Percentiles rank a stretch among this genome's conserved stretches.
phyloP scores from a whole-genome alignment of 30 jellyfish, hydroid and myxozoan genomes.

The Sanderia malayensis region DNA sequence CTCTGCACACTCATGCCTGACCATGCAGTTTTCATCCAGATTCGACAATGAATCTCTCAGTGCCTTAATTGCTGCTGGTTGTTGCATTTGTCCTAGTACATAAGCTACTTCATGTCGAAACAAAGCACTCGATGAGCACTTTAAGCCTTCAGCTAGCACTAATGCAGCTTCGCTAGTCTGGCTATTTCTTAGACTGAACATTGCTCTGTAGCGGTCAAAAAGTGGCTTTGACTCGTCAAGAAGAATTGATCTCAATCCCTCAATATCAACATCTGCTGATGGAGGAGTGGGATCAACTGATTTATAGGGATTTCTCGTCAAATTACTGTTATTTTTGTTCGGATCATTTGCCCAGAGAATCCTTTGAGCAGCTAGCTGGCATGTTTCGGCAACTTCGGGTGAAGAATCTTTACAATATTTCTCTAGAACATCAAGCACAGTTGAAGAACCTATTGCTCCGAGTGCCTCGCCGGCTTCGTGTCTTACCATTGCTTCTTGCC shows the following conservation, averaged over 20 bases:
- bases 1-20: slow-evolving; percentile 99
- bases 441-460: slow-evolving; percentile 89
- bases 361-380: slow-evolving; percentile 83
- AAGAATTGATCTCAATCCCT: slow-evolving; percentile 30
- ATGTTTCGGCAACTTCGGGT: slow-evolving; percentile 97
- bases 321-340: not conserved
- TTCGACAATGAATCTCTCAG: slow-evolving; percentile 43
- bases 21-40: slow-evolving; percentile 84
- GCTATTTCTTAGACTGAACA: slow-evolving; percentile 83
- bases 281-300: slow-evolving; percentile 99
- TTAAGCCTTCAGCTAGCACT: slow-evolving; percentile 80
- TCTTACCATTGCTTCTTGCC: slow-evolving; percentile 89
- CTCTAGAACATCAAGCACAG: slow-evolving; percentile 44
- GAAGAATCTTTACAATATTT: slow-evolving; percentile 49
- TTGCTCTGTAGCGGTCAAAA: slow-evolving; percentile 93
- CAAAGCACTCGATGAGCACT: slow-evolving; percentile 76
- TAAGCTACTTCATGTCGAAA: slow-evolving; percentile 95
- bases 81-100: slow-evolving; percentile 97
- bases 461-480: slow-evolving; percentile 99
- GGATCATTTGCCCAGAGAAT: slow-evolving; percentile 71
- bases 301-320: slow-evolving; percentile 51
- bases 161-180: slow-evolving; percentile 61
- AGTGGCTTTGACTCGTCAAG: slow-evolving; percentile 55
- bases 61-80: slow-evolving; percentile 67
- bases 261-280: slow-evolving; percentile 23